Percentiles rank a stretch among this genome's conserved stretches.
Evolutionary conservation across 1,140 invertebrate genomes (phyloP).

Genomic region (Hyphantria cunea): DNA sequence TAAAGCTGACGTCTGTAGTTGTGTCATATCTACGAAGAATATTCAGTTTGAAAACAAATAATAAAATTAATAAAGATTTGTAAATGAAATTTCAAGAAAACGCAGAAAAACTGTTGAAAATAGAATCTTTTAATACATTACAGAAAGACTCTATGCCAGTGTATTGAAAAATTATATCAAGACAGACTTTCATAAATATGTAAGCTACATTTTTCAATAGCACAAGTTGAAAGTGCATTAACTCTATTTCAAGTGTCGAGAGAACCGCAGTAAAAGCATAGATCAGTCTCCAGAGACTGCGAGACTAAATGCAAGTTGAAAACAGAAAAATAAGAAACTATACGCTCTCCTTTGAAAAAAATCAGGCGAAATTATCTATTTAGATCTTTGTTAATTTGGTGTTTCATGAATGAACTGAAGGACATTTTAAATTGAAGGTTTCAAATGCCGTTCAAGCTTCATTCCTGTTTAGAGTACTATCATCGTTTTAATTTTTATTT

Average conservation of each 20-base stretch:
- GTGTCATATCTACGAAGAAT: constrained; percentile 36
- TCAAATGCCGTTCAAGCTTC: constrained; percentile 52
- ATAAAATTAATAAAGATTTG: constrained; percentile 37
- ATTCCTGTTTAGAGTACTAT: constrained; percentile 44
- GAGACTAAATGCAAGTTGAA: constrained; percentile 64
- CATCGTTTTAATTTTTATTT: constrained; percentile 46
- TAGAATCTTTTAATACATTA: constrained; percentile 70
- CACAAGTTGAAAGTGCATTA: constrained; percentile 59
- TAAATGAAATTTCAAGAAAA: constrained; percentile 36
- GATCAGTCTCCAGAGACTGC: constrained; percentile 49
- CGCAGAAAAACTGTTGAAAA: constrained; percentile 29
- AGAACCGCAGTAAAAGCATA: constrained; percentile 61
- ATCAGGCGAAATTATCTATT: constrained; percentile 63
- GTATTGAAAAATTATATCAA: constrained; percentile 45
- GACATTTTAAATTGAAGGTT: constrained; percentile 44
- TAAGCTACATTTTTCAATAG: constrained; percentile 41
- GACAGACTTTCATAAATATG: constrained; percentile 11
- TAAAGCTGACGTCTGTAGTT: constrained; percentile 50
- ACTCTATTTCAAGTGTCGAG: constrained; percentile 55
- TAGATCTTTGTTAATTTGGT: constrained; percentile 55
- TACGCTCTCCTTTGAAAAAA: constrained; percentile 50
- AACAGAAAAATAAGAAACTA: constrained; percentile 54
- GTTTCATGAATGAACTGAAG: constrained; percentile 59
- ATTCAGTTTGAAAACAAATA: constrained; percentile 22
- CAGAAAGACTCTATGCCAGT: constrained; percentile 53